A percentile compares a stretch with the other conserved stretches of the same genome.
These are phyloP conservation scores for Orientallactaga bullata DNA, from an alignment of 2,113 vertebrate genomes.

Conservation along the genomic window DNA sequence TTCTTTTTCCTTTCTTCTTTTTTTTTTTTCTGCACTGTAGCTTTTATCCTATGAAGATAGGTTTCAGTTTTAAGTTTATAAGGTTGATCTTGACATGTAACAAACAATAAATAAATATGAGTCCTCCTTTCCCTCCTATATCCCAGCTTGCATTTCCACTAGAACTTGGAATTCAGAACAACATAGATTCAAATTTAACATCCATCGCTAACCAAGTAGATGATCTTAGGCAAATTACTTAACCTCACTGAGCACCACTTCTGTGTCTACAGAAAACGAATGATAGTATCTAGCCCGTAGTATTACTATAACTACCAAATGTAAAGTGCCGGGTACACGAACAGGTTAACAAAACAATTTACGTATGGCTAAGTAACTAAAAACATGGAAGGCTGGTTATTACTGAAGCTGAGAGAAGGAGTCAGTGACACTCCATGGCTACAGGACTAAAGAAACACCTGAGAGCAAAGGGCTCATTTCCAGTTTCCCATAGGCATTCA, in stretches of 20 bases:
- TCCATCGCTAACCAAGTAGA: neutral
- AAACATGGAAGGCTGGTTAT: neutral
- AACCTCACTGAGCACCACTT: neutral
- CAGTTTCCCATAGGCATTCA: neutral
- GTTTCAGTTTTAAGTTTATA: neutral
- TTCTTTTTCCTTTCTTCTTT: no score
- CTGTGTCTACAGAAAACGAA: neutral
- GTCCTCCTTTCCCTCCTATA: neutral
- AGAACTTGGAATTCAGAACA: neutral
- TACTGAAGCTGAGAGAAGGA: conserved; percentile 1
- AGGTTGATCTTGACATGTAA: neutral
- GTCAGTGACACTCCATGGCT: neutral
- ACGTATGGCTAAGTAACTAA: neutral
- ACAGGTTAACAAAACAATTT: neutral
- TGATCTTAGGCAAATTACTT: neutral
- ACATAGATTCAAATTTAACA: neutral
- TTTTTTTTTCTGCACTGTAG: neutral
- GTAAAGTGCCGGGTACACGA: neutral
- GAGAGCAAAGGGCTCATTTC: neutral
- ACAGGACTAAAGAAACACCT: neutral
- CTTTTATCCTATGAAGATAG: neutral
- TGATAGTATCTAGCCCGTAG: neutral
- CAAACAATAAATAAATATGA: neutral
- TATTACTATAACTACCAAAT: neutral
- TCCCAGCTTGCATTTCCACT: neutral